Conservation (phyloP, 2,888 invertebrate genomes). For the Nymphalis polychloros region DNA sequence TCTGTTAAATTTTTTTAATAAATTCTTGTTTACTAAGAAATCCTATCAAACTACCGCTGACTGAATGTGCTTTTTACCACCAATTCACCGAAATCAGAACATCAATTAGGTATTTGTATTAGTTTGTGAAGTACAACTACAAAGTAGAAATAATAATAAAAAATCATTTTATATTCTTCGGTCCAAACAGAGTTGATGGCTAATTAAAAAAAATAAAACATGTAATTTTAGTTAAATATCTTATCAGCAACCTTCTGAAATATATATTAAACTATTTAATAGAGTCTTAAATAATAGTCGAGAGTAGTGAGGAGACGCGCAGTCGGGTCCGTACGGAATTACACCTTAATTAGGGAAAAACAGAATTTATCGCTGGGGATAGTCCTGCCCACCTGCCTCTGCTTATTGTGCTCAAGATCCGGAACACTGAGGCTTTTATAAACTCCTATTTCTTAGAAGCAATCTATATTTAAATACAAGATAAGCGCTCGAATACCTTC, state of each 20-base stretch:
- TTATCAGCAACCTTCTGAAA: not conserved
- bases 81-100: too few relatives aligned
- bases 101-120: too few relatives aligned
- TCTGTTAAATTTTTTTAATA: not conserved
- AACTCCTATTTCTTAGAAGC: slow-evolving; percentile 7
- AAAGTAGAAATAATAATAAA: too few relatives aligned
- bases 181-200: too few relatives aligned
- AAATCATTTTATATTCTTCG: too few relatives aligned
- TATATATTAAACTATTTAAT: slow-evolving; percentile 12
- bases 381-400: slow-evolving; percentile 64
- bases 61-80: too few relatives aligned
- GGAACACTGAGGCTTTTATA: slow-evolving; percentile 27
- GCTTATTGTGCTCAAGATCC: slow-evolving; percentile 49
- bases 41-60: too few relatives aligned
- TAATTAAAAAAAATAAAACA: not conserved
- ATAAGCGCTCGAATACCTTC: not conserved
- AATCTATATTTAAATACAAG: slow-evolving; percentile 8
- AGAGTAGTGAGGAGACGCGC: slow-evolving; percentile 34
- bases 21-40: too few relatives aligned
- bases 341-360: slow-evolving; percentile 80
- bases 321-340: slow-evolving; percentile 52
- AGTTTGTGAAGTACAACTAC: too few relatives aligned
- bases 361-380: slow-evolving; percentile 73
- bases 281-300: slow-evolving; percentile 32
- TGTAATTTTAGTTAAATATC: too few relatives aligned